Conservation (phyloP, 1,140 invertebrate species). For the Drosophila suzukii region DNA sequence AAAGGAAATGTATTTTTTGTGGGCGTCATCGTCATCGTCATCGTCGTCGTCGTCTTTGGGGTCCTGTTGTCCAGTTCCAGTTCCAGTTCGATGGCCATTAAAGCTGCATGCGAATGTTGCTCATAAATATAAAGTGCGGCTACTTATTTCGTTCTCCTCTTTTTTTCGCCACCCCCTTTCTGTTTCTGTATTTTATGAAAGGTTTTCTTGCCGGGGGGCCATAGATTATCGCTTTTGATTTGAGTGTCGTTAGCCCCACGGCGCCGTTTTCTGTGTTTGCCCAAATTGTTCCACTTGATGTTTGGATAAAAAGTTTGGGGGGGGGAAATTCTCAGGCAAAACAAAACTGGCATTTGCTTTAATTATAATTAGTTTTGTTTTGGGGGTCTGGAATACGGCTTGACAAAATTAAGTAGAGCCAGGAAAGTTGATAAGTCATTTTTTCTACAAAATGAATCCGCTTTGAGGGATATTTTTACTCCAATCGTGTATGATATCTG, state of each 20-base stretch:
- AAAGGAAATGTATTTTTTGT: constrained; percentile 73
- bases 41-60: constrained; percentile 15
- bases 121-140: constrained; percentile 72
- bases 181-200: constrained; percentile 54
- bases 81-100: constrained; percentile 67
- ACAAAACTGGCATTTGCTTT: constrained; percentile 56
- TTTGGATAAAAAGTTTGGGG: constrained; percentile 20
- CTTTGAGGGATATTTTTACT: too few species aligned
- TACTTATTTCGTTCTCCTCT: constrained; percentile 52
- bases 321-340: constrained; percentile 14
- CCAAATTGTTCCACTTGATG: constrained; percentile 44
- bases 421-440: neutral
- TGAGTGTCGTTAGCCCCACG: constrained; percentile 56
- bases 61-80: constrained; percentile 42
- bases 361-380: constrained; percentile 62
- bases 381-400: neutral
- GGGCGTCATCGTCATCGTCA: constrained; percentile 44
- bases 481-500: too few species aligned
- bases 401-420: neutral
- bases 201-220: constrained; percentile 53
- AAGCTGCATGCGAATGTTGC: constrained; percentile 72
- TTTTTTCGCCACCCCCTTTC: neutral
- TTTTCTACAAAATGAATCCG: too few species aligned
- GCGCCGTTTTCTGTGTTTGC: constrained; percentile 33
- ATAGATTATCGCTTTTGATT: constrained; percentile 77